Evolutionary conservation across 2,797 vertebrate species (phyloP), one percentile per base, ranked within the genome.

Genomic region (Carapus acus): DNA sequence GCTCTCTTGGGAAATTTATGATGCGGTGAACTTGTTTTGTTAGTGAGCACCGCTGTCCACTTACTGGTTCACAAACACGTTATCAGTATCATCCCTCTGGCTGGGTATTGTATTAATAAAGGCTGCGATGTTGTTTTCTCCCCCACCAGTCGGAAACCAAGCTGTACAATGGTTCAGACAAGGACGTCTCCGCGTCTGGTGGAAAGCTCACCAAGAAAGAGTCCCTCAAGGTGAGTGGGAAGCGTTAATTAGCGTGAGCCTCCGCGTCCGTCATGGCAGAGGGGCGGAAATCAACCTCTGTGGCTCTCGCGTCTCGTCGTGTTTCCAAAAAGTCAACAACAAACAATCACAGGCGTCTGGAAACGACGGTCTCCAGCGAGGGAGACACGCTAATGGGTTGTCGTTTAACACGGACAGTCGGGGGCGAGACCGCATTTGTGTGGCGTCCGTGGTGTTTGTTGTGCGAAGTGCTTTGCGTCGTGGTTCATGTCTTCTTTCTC

Each of bases 191-290:
- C 1, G 61, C 87, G 2, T 86, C 93, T 62, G 89, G 92, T 74
- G 94, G 86, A 85, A 98, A 97, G 72, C 96, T 99, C 81, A 98
- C 94, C 51, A 98, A 99, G 85, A 98, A 99, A 74, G 96, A 98
- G 77, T 98, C 95, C 54, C 94, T 99, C 80, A 99, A 99, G 94
- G 96, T 94, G 76, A 76, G 39, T 2, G 7, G 34, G 3, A 2
- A 29, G 39, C 17, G 43, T 42, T 46, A 74, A 64, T 57, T 54
- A 15, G 51, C 43, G 63, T 66, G 62, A 53, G 20, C 52, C 31
- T 12, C 2, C 7, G 1, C 18, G 33, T 72, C 62, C 33, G 20
- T 41, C 62, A 8, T 4, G 42, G 33, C n/a, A n/a, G n/a, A n/a
- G n/a, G n/a, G n/a, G n/a, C n/a, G n/a, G n/a, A n/a, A n/a, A n/a